phyloP scores from a whole-genome alignment of 2,113 vertebrate species.

The Echinops telfairi region DNA sequence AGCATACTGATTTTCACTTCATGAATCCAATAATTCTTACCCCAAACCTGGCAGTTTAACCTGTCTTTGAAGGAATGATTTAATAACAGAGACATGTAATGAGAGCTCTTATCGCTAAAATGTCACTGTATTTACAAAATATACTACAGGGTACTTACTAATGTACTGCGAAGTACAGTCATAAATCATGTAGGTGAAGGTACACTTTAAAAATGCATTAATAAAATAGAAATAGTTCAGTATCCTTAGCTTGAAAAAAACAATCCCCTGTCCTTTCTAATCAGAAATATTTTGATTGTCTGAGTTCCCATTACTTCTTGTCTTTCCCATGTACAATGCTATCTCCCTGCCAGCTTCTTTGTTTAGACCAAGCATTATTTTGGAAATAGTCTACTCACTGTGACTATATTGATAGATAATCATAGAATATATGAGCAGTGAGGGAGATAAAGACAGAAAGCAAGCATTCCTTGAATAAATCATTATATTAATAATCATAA shows the following conservation, averaged over 20 bases:
- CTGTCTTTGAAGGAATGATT: conserved; percentile 80
- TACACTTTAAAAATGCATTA: conserved; percentile 61
- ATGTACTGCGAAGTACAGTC: conserved; percentile 72
- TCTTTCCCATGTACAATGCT: neutral
- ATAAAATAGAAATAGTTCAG: conserved; percentile 57
- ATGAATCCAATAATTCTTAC: conserved; percentile 82
- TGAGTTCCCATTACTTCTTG: conserved; percentile 30
- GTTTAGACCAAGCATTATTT: conserved; percentile 47
- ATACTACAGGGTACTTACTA: conserved; percentile 78
- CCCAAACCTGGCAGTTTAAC: conserved; percentile 78
- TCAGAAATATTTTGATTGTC: conserved; percentile 32
- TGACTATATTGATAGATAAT: conserved; percentile 14
- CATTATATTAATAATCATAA: neutral
- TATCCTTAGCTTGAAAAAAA: conserved; percentile 32
- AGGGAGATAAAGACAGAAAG: conserved; percentile 10
- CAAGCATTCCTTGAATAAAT: conserved; percentile 3
- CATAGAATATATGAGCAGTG: neutral
- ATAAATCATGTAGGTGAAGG: conserved; percentile 72
- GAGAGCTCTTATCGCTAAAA: conserved; percentile 78
- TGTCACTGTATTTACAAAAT: conserved; percentile 84
- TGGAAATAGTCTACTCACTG: conserved; percentile 8
- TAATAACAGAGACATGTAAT: conserved; percentile 81
- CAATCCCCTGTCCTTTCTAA: conserved; percentile 21
- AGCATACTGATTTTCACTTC: conserved; percentile 81
- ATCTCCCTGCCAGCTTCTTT: neutral